Evolutionary conservation across 2,888 invertebrate genomes (phyloP).

Genomic region (Cacoxenus indagator): DNA sequence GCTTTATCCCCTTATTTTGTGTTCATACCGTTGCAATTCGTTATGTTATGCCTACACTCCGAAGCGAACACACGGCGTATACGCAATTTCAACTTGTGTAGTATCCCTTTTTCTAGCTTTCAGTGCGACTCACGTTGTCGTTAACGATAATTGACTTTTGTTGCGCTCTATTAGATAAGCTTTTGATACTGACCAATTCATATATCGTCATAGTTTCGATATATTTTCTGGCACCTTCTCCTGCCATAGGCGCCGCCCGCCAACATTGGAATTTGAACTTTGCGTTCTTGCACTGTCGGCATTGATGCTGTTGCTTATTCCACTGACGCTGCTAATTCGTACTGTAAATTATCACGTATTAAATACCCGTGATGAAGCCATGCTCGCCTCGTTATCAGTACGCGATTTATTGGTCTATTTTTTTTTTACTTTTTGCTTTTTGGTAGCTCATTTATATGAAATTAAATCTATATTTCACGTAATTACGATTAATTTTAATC

Average conservation of each 20-base stretch:
- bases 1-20: conserved; percentile 20
- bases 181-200: too few species aligned
- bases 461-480: neutral
- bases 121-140: too few species aligned
- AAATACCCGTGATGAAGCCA: conserved; percentile 15
- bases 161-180: too few species aligned
- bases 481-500: neutral
- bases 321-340: neutral
- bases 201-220: conserved; percentile 34
- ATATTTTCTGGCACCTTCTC: neutral
- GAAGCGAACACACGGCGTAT: too few species aligned
- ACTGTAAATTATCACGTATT: conserved; percentile 4
- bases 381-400: conserved; percentile 12
- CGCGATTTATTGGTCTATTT: neutral
- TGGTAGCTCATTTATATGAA: too few species aligned
- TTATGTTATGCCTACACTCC: neutral
- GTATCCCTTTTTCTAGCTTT: too few species aligned
- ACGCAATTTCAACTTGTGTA: too few species aligned
- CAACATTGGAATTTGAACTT: conserved; percentile 58
- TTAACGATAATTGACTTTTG: too few species aligned
- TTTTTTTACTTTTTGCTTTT: neutral
- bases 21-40: conserved; percentile 27
- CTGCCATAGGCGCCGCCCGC: conserved; percentile 34
- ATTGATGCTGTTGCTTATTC: neutral
- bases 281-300: neutral